phyloP scores from a whole-genome alignment of 1,140 invertebrate genomes.

The Centruroides vittatus region DNA sequence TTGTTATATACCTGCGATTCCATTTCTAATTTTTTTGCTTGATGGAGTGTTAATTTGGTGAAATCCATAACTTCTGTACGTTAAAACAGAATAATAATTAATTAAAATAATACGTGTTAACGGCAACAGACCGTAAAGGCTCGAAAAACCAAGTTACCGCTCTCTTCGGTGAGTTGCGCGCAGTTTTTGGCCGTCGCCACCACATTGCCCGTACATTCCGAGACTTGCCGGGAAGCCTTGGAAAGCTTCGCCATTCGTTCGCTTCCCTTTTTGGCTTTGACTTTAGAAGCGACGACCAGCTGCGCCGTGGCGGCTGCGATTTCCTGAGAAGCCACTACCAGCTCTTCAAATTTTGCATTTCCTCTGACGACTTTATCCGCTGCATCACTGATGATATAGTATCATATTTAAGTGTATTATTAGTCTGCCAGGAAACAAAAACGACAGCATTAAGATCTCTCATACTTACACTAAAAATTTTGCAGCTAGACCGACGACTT shows the following conservation, averaged over 20 bases:
- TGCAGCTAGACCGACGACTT: conserved; percentile 89
- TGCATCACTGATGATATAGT: conserved; percentile 46
- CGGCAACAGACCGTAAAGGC: too few relatives aligned
- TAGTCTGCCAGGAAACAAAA: too few relatives aligned
- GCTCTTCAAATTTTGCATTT: conserved; percentile 76
- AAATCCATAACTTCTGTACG: conserved; percentile 67
- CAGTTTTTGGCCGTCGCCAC: conserved; percentile 85
- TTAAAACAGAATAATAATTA: conserved; percentile 23
- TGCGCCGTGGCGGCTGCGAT: conserved; percentile 95
- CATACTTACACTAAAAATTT: conserved; percentile 74
- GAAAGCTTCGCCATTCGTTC: conserved; percentile 59
- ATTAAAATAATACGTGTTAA: not conserved
- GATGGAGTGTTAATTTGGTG: conserved; percentile 71
- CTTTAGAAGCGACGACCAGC: conserved; percentile 65
- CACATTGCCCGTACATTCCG: conserved; percentile 73
- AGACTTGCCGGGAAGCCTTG: conserved; percentile 71
- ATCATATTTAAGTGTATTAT: too few relatives aligned
- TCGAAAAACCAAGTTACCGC: conserved; percentile 34
- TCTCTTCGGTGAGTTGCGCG: conserved; percentile 68
- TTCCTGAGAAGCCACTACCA: conserved; percentile 92
- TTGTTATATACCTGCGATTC: conserved; percentile 63
- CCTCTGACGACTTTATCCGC: conserved; percentile 83
- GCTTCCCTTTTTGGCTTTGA: conserved; percentile 62
- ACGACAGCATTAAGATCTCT: too few relatives aligned
- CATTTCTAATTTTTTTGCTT: conserved; percentile 90